Evolutionary conservation across 2,888 invertebrate genomes (phyloP), one percentile per base, ranked within the genome.

Genomic region (Pedicia rivosa): DNA sequence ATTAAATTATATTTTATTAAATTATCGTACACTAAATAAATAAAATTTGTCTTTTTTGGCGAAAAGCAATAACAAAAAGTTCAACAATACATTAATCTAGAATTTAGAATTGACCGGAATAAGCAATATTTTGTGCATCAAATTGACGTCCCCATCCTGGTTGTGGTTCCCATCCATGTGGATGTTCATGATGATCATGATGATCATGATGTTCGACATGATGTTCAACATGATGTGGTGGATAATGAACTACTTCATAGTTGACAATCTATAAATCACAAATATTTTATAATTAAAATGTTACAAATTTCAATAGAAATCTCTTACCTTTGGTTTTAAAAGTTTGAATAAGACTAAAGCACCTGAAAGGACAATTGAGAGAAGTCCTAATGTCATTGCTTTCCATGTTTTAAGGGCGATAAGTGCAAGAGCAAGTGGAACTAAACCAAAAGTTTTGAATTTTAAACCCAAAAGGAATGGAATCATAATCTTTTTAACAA

Each of bases 351-450:
- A 79, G 36, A 86, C 70, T 70, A 86, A 70, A 40, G 86, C 86
- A 44, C 81, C 84, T 45, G 86, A 83, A 31, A 86, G 65, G 16
- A 86, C 86, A 52, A 87, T 63, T 3, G 86, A 86, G 41, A 87
- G 70, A 4, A 87, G 72, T 42, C 84, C 86, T 45, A 87, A 67
- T 7, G 87, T 86, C 47, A 86, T 65, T 28, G 87, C 87, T 58
- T 87, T 87, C 87, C 87, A 87, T 12, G 87, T 84, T 60, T 86
- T 86, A 39, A 86, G 65, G 1, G 87, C 87, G 50, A 87, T 86
- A 40, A 86, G 63, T 24, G 82, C 80, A 39, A 87, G 66, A 10
- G 81, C 81, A 42, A 86, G 59, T 0, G 86, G 87, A 28, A 84
- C 81, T 48, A 87, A 58, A 20, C 84, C 80, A 14, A 83, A 80